These are phyloP conservation scores for Nymphalis c-album DNA, from an alignment of 2,888 invertebrate genomes.

Conservation along the genomic window DNA sequence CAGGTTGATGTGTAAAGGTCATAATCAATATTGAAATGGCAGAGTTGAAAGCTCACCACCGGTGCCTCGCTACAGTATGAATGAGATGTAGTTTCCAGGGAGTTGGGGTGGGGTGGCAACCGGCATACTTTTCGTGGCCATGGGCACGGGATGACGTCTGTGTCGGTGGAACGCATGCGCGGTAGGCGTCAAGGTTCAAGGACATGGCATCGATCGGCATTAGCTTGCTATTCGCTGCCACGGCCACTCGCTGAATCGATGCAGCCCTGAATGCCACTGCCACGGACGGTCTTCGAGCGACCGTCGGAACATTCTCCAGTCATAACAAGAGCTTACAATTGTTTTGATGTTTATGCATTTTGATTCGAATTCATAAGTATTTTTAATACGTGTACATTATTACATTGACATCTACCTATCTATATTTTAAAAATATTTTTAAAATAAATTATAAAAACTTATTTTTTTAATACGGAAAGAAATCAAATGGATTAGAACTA, in stretches of 20 bases:
- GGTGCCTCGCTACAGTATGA: slow-evolving; percentile 55
- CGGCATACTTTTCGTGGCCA: slow-evolving; percentile 69
- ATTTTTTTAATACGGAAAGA: neutral
- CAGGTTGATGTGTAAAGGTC: slow-evolving; percentile 64
- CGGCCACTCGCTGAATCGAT: slow-evolving; percentile 66
- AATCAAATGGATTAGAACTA: neutral
- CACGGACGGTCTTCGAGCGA: slow-evolving; percentile 49
- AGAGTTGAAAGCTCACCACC: slow-evolving; percentile 60
- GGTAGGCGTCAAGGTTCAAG: slow-evolving; percentile 66
- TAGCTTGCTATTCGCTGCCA: slow-evolving; percentile 58
- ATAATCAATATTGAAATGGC: slow-evolving; percentile 68
- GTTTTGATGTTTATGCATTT: neutral
- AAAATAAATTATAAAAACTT: too few relatives aligned
- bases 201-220: slow-evolving; percentile 71
- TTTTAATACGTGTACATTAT: too few relatives aligned
- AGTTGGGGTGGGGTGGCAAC: slow-evolving; percentile 43
- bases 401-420: too few relatives aligned
- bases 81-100: slow-evolving; percentile 43
- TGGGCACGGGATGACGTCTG: slow-evolving; percentile 73
- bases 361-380: neutral
- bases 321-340: slow-evolving; percentile 12
- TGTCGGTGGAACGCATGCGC: slow-evolving; percentile 65
- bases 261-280: slow-evolving; percentile 52
- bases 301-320: slow-evolving; percentile 27
- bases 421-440: too few relatives aligned